phyloP scores from a whole-genome alignment of 2,888 invertebrate species.

The Calephelis perditalis region DNA sequence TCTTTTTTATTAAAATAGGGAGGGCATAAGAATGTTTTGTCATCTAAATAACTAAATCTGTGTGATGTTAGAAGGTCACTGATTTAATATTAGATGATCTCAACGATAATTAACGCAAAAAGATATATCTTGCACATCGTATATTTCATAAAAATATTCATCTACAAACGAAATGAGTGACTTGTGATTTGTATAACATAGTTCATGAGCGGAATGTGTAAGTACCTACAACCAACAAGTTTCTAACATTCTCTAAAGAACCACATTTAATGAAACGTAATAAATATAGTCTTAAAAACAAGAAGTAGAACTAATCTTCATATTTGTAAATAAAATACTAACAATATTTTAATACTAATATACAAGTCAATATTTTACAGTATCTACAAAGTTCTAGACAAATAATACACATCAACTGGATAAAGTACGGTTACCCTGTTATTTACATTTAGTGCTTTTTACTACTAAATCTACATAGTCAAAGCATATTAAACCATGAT shows the following conservation, averaged over 20 bases:
- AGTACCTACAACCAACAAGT: constrained; percentile 38
- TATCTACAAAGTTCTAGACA: constrained; percentile 61
- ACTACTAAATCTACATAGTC: constrained; percentile 25
- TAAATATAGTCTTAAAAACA: constrained; percentile 20
- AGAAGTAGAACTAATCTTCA: constrained; percentile 33
- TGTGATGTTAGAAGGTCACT: too few species aligned
- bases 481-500: constrained; percentile 59
- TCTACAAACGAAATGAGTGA: constrained; percentile 49
- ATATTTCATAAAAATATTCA: constrained; percentile 45
- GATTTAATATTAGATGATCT: too few species aligned
- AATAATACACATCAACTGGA: constrained; percentile 47
- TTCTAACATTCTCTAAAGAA: constrained; percentile 18
- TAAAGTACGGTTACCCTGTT: constrained; percentile 51
- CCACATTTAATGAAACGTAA: constrained; percentile 21
- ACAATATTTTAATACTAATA: constrained; percentile 13
- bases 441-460: constrained; percentile 40
- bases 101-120: too few species aligned
- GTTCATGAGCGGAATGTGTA: constrained; percentile 53
- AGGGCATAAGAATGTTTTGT: too few species aligned
- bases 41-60: too few species aligned
- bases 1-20: too few species aligned
- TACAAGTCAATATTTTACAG: constrained; percentile 39
- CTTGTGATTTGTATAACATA: constrained; percentile 34
- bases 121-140: constrained; percentile 13
- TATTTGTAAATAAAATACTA: constrained; percentile 23